A percentile compares a stretch with the other conserved stretches of the same genome.
Evolutionary conservation across 2,797 vertebrate species (phyloP).

Genomic region (Parauchenoglanis ngamensis): DNA sequence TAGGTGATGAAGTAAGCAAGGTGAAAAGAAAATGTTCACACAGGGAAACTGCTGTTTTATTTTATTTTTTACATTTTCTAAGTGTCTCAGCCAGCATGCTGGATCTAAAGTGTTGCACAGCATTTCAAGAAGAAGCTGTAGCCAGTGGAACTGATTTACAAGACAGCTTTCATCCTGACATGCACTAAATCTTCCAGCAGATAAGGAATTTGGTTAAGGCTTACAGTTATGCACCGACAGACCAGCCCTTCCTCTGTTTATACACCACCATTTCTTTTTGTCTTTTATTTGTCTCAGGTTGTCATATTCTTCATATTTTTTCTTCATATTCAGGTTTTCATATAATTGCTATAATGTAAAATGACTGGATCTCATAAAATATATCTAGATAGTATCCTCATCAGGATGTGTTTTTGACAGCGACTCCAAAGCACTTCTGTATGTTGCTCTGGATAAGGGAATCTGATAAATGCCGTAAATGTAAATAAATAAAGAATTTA

Average conservation of each 20-base stretch:
- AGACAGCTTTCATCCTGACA: background rate
- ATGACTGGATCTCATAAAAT: background rate
- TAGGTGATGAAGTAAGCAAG: background rate
- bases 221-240: background rate
- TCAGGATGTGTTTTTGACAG: background rate
- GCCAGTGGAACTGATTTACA: background rate
- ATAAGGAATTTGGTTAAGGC: background rate
- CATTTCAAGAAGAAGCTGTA: background rate
- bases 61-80: background rate
- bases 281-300: background rate
- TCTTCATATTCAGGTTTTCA: background rate
- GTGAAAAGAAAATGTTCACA: background rate
- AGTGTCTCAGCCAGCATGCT: background rate
- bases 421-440: background rate
- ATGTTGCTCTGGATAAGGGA: background rate
- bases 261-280: background rate
- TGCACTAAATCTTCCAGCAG: background rate
- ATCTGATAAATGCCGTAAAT: background rate
- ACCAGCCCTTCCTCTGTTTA: background rate
- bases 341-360: background rate
- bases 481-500: background rate
- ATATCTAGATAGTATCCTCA: background rate
- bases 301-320: background rate
- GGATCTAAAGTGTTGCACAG: background rate
- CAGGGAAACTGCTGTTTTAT: background rate